Evolutionary conservation across 2,888 invertebrate species (phyloP).

Genomic region (Cheilosia vernalis): DNA sequence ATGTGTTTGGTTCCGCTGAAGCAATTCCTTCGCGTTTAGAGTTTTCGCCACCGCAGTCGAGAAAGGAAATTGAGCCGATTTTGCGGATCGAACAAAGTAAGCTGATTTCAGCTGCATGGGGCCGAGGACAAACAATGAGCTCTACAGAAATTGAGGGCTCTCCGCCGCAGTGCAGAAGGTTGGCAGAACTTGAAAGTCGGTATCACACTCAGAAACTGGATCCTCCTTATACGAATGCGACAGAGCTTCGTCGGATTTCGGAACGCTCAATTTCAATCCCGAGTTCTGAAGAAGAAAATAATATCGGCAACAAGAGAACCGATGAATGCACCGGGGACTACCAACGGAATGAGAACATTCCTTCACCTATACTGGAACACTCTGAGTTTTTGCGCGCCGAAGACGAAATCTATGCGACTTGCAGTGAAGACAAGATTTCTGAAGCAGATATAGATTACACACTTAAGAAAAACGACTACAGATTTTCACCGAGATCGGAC

Average conservation of each 20-base stretch:
- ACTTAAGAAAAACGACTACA: conserved; percentile 79
- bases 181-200: conserved; percentile 87
- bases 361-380: conserved; percentile 86
- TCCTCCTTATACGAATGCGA: conserved; percentile 86
- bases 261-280: conserved; percentile 90
- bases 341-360: conserved; percentile 86
- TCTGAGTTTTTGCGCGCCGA: conserved; percentile 86
- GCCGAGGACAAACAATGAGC: conserved; percentile 89
- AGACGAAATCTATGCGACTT: conserved; percentile 84
- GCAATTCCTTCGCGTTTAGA: conserved; percentile 89
- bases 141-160: conserved; percentile 91
- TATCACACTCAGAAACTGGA: conserved; percentile 88
- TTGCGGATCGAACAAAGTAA: conserved; percentile 89
- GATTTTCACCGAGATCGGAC: conserved; percentile 75
- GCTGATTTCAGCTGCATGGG: conserved; percentile 87
- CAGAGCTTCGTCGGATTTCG: conserved; percentile 88
- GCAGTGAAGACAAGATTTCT: conserved; percentile 84
- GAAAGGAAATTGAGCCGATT: conserved; percentile 90
- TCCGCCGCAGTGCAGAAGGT: conserved; percentile 88
- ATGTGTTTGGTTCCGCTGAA: conserved; percentile 90
- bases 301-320: conserved; percentile 85
- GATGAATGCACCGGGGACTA: conserved; percentile 86
- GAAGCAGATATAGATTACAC: conserved; percentile 85
- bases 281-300: conserved; percentile 89
- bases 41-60: conserved; percentile 90